These are phyloP conservation scores for Helogale parvula DNA, from an alignment of 2,113 vertebrate genomes.

Conservation along the genomic window DNA sequence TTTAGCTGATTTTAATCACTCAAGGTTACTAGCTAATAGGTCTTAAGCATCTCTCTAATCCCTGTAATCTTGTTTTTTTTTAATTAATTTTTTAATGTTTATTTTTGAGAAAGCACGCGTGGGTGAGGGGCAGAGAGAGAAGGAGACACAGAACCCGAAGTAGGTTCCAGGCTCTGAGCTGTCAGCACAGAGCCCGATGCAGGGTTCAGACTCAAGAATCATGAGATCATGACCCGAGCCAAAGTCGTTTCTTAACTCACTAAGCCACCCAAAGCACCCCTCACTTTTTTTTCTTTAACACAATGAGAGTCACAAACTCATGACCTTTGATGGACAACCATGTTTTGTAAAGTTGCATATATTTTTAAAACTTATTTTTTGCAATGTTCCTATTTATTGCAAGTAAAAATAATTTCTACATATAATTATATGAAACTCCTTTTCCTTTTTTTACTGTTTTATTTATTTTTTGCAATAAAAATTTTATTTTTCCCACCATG, in stretches of 20 bases:
- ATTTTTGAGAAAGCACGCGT: no score
- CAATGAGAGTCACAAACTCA: neutral
- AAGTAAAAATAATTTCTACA: neutral
- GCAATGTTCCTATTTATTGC: neutral
- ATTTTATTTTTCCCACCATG: no score
- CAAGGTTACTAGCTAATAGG: neutral
- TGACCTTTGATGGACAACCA: neutral
- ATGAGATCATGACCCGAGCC: no score
- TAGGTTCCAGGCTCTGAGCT: no score
- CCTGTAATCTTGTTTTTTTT: neutral
- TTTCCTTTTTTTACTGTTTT: neutral
- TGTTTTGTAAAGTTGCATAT: neutral
- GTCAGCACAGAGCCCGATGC: no score
- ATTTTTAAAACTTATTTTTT: neutral
- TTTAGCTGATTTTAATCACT: neutral
- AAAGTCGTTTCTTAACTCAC: no score
- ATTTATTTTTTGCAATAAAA: no score
- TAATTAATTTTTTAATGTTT: no score
- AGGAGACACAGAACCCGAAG: no score
- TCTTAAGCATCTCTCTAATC: neutral
- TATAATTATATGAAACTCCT: neutral
- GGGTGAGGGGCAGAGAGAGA: no score
- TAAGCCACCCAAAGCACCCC: no score
- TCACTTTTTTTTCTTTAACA: neutral
- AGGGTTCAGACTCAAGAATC: no score